A percentile compares a stretch with the other conserved stretches of the same genome.
Conservation (phyloP, 2,113 vertebrate genomes). For the Oncorhynchus nerka region DNA sequence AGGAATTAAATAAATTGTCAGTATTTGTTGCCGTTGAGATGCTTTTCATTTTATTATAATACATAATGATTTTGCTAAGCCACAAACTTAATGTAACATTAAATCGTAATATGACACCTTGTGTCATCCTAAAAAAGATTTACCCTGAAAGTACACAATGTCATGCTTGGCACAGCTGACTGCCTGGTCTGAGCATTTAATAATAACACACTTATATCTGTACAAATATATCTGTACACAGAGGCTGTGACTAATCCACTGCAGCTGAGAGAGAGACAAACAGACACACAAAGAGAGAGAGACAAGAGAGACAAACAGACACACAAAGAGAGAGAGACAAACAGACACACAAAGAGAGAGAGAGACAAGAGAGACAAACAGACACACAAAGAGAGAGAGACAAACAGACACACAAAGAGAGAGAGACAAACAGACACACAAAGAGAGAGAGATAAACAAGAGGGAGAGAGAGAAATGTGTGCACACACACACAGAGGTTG, state of each 20-base stretch:
- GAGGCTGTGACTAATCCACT: constrained; percentile 41
- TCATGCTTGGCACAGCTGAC: constrained; percentile 30
- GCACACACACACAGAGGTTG: not conserved
- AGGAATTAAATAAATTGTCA: constrained; percentile 50
- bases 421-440: no score
- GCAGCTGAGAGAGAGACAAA: not conserved
- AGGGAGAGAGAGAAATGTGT: no score
- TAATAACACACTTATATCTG: constrained; percentile 61
- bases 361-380: not conserved
- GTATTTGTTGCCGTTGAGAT: constrained; percentile 45
- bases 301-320: no score
- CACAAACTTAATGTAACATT: constrained; percentile 50
- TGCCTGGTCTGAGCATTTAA: constrained; percentile 14
- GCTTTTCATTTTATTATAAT: constrained; percentile 47
- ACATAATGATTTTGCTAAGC: constrained; percentile 34
- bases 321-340: no score
- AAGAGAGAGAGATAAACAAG: no score
- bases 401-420: no score
- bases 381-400: constrained; percentile 37
- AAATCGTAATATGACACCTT: constrained; percentile 57
- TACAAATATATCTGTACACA: constrained; percentile 48
- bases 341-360: not conserved
- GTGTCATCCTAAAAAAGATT: constrained; percentile 34
- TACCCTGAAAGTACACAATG: constrained; percentile 36
- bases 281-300: no score